A percentile compares a stretch with the other conserved stretches of the same genome.
Conservation (phyloP, 2,888 invertebrate genomes). For the Baccha elongata region DNA sequence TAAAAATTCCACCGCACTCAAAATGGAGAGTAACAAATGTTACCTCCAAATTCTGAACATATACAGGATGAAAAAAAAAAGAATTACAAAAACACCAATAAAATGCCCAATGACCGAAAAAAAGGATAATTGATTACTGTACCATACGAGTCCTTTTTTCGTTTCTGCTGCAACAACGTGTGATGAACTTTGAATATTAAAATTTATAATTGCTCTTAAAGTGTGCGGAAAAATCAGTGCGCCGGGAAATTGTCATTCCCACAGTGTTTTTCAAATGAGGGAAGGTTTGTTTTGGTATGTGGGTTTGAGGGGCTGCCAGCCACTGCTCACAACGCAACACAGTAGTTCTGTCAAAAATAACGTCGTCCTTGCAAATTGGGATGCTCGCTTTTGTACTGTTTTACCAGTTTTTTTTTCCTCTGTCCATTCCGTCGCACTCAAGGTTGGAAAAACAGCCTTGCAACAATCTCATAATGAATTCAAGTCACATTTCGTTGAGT, state of each 20-base stretch:
- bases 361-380: slow-evolving; percentile 65
- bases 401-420: slow-evolving; percentile 24
- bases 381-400: slow-evolving; percentile 27
- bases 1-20: slow-evolving; percentile 68
- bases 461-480: slow-evolving; percentile 66
- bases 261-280: not conserved
- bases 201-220: slow-evolving; percentile 74
- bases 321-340: not conserved
- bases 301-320: not conserved
- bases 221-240: slow-evolving; percentile 73
- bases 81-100: slow-evolving; percentile 18
- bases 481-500: slow-evolving; percentile 74
- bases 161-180: slow-evolving; percentile 66
- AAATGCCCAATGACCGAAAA: slow-evolving; percentile 59
- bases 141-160: slow-evolving; percentile 69
- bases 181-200: slow-evolving; percentile 74
- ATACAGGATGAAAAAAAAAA: slow-evolving; percentile 17
- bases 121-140: slow-evolving; percentile 73
- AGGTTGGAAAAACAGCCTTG: slow-evolving; percentile 53
- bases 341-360: slow-evolving; percentile 65
- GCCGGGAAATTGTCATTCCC: slow-evolving; percentile 72
- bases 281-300: not conserved
- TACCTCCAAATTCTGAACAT: slow-evolving; percentile 35
- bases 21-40: slow-evolving; percentile 69
- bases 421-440: slow-evolving; percentile 9